These are phyloP conservation scores for Pyrgilauda ruficollis DNA, from an alignment of 2,113 vertebrate genomes.

Conservation along the genomic window DNA sequence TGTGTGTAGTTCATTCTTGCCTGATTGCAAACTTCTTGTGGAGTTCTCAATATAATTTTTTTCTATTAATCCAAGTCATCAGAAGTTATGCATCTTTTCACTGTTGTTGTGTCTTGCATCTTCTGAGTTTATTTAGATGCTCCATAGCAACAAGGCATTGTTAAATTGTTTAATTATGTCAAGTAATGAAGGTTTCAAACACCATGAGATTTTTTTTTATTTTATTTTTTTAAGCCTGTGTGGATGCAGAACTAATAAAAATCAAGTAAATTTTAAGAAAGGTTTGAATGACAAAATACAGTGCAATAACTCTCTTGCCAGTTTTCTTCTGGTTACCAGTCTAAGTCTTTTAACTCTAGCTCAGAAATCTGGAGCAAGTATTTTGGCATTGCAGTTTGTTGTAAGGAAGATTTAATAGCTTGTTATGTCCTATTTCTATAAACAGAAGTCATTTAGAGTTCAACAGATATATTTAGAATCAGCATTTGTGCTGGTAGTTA, in stretches of 20 bases:
- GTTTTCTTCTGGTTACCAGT: neutral
- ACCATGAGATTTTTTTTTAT: neutral
- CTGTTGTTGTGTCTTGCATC: neutral
- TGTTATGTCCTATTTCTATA: constrained; percentile 77
- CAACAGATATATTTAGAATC: constrained; percentile 78
- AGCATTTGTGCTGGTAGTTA: constrained; percentile 70
- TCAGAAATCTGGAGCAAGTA: constrained; percentile 55
- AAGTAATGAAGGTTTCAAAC: neutral
- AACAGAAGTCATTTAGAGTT: constrained; percentile 78
- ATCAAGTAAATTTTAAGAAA: neutral
- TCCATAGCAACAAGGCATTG: neutral
- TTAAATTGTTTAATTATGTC: neutral
- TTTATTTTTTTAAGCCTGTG: neutral
- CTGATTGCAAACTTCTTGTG: neutral
- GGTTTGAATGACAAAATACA: neutral
- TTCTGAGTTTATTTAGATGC: neutral
- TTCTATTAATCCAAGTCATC: neutral
- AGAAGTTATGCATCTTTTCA: neutral
- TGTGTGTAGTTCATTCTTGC: neutral
- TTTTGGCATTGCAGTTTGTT: constrained; percentile 72
- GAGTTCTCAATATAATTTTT: neutral
- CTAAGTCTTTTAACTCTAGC: constrained; percentile 16
- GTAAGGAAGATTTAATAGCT: constrained; percentile 77
- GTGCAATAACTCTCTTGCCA: neutral
- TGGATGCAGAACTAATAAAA: neutral